A percentile compares a stretch with the other conserved stretches of the same genome.
phyloP scores from a whole-genome alignment of 1,140 invertebrate species.

The Pemphigus obesinymphae region DNA sequence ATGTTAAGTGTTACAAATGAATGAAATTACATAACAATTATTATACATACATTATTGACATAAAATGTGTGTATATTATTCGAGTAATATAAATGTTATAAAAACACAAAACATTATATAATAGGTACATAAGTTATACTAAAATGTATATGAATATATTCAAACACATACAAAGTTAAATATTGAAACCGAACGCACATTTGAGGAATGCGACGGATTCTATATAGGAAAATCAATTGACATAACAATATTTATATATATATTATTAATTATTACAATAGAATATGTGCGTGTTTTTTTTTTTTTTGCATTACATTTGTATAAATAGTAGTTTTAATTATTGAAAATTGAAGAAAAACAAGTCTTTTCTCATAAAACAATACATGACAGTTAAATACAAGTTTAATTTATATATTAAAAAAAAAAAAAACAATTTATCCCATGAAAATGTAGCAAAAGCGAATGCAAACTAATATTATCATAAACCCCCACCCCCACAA shows the following conservation, averaged over 20 bases:
- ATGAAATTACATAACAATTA: constrained; percentile 1
- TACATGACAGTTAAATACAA: no score
- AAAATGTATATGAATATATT: not conserved
- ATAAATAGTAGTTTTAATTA: not conserved
- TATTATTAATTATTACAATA: no score
- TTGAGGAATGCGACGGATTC: not conserved
- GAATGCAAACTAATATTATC: not conserved
- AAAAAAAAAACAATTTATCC: not conserved
- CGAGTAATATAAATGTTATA: not conserved
- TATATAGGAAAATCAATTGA: not conserved
- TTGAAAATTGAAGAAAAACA: not conserved
- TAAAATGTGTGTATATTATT: not conserved
- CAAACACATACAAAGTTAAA: not conserved
- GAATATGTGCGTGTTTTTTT: not conserved
- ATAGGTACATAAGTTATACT: not conserved
- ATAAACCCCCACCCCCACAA: no score
- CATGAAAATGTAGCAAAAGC: not conserved
- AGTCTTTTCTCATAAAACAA: not conserved
- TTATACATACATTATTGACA: not conserved
- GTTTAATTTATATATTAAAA: not conserved
- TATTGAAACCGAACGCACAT: not conserved
- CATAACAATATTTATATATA: not conserved
- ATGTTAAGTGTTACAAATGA: not conserved
- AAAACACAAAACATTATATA: not conserved
- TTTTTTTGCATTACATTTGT: not conserved